These are phyloP conservation scores for Hippasteria phrygiana DNA, from an alignment of 53 echinoderm and acorn worm species.

Conservation along the genomic window DNA sequence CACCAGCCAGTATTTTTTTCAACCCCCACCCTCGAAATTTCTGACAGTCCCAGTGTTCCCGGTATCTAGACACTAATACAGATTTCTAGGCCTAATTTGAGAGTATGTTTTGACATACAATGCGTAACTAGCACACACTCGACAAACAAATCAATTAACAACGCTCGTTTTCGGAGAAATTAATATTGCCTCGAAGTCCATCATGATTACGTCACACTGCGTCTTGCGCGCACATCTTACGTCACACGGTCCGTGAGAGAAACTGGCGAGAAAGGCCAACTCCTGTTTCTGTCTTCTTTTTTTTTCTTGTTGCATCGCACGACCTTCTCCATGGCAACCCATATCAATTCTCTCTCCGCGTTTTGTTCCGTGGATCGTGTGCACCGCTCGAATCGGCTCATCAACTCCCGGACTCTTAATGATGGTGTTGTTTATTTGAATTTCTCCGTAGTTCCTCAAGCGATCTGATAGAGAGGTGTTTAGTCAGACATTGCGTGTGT, in stretches of 20 bases:
- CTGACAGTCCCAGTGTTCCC: too few relatives aligned
- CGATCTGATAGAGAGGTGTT: background rate
- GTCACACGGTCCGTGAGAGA: background rate
- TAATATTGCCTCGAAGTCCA: background rate
- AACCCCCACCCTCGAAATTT: too few relatives aligned
- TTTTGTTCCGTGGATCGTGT: background rate
- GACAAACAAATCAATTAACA: background rate
- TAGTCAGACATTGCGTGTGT: background rate
- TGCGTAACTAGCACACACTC: background rate
- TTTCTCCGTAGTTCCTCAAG: constrained; percentile 11
- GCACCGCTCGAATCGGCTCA: background rate
- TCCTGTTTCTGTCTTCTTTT: background rate
- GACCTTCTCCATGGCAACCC: constrained; percentile 11
- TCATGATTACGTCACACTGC: background rate
- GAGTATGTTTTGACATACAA: too few relatives aligned
- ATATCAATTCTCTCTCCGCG: background rate
- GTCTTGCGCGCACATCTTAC: background rate
- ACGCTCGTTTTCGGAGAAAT: background rate
- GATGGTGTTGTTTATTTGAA: constrained; percentile 41
- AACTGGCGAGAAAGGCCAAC: background rate
- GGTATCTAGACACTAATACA: too few relatives aligned
- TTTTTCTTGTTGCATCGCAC: background rate
- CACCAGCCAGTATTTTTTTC: too few relatives aligned
- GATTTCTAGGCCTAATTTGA: too few relatives aligned
- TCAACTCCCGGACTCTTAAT: constrained; percentile 30